Evolutionary conservation across 2,113 vertebrate genomes (phyloP).

Genomic region (Miniopterus natalensis): DNA sequence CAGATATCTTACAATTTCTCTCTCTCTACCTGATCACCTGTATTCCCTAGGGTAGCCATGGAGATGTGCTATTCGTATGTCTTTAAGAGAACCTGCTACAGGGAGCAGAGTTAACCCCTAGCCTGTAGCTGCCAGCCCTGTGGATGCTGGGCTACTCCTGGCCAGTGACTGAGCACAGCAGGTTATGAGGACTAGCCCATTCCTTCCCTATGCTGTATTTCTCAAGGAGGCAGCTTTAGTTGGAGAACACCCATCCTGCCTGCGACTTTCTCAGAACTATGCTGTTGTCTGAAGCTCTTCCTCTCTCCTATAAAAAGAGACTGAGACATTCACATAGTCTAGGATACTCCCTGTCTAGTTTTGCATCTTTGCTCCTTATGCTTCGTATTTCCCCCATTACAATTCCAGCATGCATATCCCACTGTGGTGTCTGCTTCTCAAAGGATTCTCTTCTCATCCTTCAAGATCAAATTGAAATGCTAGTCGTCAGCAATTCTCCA

Average conservation of each 20-base stretch:
- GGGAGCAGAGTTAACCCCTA: not conserved
- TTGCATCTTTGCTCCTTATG: not conserved
- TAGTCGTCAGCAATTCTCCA: not conserved
- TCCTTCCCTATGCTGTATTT: not conserved
- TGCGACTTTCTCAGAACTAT: not conserved
- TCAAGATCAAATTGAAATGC: not conserved
- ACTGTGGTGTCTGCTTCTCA: not conserved
- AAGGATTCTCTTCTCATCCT: not conserved
- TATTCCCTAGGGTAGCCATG: not conserved
- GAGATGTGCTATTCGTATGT: not conserved
- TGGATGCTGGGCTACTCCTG: no score
- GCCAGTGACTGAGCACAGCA: not conserved
- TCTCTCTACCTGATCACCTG: not conserved
- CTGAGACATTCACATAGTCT: not conserved
- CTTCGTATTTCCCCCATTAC: not conserved
- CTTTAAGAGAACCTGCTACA: not conserved
- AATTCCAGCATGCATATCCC: not conserved
- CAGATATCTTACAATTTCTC: not conserved
- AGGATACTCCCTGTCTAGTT: not conserved
- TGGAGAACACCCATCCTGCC: not conserved
- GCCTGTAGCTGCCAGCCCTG: not conserved
- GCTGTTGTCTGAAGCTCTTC: not conserved
- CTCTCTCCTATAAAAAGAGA: not conserved
- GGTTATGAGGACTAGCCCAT: no score
- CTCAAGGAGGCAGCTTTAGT: not conserved